These are phyloP conservation scores for Phasianus colchicus DNA, from an alignment of 2,113 vertebrate genomes.

Conservation along the genomic window DNA sequence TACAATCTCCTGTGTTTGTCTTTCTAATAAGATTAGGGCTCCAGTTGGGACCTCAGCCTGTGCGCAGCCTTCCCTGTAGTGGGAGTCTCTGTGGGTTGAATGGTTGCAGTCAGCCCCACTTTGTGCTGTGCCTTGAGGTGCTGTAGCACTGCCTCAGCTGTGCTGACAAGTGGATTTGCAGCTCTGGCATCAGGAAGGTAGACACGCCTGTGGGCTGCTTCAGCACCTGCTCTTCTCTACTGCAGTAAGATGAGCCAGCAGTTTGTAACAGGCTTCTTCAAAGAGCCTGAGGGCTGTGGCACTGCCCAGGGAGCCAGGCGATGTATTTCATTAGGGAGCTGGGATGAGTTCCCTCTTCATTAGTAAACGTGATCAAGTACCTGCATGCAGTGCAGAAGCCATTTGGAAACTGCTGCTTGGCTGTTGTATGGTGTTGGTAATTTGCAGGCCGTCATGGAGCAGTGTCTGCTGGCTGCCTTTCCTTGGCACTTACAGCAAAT, in stretches of 20 bases:
- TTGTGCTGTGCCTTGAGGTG: background rate
- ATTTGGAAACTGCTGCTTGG: background rate
- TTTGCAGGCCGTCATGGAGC: background rate
- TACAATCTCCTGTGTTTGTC: background rate
- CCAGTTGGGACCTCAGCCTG: too few relatives aligned
- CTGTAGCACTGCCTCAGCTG: background rate
- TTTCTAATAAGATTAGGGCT: background rate
- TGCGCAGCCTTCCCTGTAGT: background rate
- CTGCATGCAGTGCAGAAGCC: background rate
- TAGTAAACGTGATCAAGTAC: background rate
- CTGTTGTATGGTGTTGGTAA: background rate
- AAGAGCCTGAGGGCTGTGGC: background rate
- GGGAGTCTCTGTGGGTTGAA: background rate
- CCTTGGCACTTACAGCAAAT: background rate
- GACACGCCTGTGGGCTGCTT: background rate
- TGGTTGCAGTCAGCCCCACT: background rate
- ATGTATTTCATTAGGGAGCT: background rate
- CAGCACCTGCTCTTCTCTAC: background rate
- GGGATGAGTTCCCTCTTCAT: background rate
- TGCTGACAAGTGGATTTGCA: background rate
- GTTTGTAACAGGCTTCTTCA: background rate
- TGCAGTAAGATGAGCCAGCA: background rate
- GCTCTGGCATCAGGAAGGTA: too few relatives aligned
- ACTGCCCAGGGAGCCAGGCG: background rate
- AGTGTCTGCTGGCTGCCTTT: background rate